A percentile compares a stretch with the other conserved stretches of the same genome.
phyloP scores from a whole-genome alignment of 2,888 invertebrate species.

The Crossocerus cetratus region DNA sequence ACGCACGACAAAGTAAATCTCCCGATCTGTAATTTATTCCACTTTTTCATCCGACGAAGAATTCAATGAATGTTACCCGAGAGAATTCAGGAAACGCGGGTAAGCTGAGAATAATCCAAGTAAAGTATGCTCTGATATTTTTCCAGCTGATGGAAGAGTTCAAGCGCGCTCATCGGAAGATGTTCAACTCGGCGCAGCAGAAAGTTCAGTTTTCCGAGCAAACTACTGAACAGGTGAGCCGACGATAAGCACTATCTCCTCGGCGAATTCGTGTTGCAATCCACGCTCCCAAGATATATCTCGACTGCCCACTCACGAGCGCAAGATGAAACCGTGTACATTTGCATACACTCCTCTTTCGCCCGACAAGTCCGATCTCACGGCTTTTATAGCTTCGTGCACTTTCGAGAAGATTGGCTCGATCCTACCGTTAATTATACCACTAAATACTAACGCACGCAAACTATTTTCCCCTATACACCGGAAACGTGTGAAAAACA shows the following conservation, averaged over 20 bases:
- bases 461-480: background rate
- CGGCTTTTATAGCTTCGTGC: background rate
- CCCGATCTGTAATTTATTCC: background rate
- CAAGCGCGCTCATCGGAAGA: slow-evolving; percentile 90
- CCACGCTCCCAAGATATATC: background rate
- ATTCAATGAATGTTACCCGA: background rate
- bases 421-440: background rate
- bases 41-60: too few relatives aligned
- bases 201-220: slow-evolving; percentile 66
- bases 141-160: slow-evolving; percentile 89
- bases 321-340: too few relatives aligned
- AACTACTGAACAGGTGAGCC: slow-evolving; percentile 66
- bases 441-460: background rate
- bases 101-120: background rate
- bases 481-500: background rate
- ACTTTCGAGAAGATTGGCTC: background rate
- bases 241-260: slow-evolving; percentile 44
- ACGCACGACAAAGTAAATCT: slow-evolving; percentile 72
- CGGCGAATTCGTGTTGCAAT: background rate
- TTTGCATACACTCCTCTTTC: background rate
- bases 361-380: background rate
- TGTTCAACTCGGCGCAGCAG: slow-evolving; percentile 81
- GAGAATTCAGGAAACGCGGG: background rate
- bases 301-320: background rate
- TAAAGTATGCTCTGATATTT: slow-evolving; percentile 7